Evolutionary conservation across 2,888 invertebrate species (phyloP).

Genomic region (Agrilus cyanescens): DNA sequence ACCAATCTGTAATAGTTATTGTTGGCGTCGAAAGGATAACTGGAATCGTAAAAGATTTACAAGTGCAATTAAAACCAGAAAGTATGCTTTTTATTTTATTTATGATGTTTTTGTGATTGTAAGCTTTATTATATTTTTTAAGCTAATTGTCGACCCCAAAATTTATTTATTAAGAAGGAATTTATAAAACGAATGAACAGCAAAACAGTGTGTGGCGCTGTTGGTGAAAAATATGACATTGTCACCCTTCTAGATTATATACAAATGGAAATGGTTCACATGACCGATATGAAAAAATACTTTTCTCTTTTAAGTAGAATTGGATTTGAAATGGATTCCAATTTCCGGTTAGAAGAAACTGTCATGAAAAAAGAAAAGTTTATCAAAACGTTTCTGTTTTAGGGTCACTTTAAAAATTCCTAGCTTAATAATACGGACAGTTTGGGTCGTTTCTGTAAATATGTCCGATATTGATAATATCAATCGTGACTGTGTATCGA

Average conservation of each 20-base stretch:
- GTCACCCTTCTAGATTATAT: constrained; percentile 16
- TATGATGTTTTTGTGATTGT: constrained; percentile 1
- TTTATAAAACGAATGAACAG: constrained; percentile 8
- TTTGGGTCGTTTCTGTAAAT: constrained; percentile 10
- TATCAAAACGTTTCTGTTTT: constrained; percentile 1
- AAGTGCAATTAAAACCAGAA: neutral
- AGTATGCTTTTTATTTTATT: constrained; percentile 7
- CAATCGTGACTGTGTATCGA: constrained; percentile 6
- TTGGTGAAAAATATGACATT: constrained; percentile 13
- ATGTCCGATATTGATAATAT: constrained; percentile 11
- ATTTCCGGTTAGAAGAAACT: constrained; percentile 10
- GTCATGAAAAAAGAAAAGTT: neutral
- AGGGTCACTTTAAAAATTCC: constrained; percentile 7
- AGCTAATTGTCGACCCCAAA: constrained; percentile 3
- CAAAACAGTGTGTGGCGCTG: constrained; percentile 8
- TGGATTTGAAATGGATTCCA: constrained; percentile 9
- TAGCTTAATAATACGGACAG: constrained; percentile 2
- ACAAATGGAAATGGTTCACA: constrained; percentile 11
- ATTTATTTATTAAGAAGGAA: constrained; percentile 5
- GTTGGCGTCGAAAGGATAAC: constrained; percentile 2
- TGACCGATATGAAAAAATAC: constrained; percentile 9
- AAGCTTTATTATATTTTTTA: neutral
- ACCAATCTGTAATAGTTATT: too few relatives aligned
- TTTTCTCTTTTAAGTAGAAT: constrained; percentile 3
- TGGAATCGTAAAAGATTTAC: constrained; percentile 7